Evolutionary conservation across 2,113 vertebrate genomes (phyloP), one percentile per base, ranked within the genome.

Genomic region (Myotis lucifugus): DNA sequence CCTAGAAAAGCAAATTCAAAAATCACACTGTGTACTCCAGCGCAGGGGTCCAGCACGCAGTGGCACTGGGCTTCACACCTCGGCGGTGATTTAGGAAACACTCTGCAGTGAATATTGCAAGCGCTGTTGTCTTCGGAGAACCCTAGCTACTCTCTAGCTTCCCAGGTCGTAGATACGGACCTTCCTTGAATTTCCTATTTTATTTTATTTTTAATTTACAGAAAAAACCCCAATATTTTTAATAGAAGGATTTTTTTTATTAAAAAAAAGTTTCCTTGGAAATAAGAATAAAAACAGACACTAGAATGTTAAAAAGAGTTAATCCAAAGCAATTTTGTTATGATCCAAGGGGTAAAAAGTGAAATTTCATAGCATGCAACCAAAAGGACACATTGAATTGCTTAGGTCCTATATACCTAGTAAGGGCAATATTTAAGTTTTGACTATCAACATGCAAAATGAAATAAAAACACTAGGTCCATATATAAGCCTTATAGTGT

Each of bases 1-100:
- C 56, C 76, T 54, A 37, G 52, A 82, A 76, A 74, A 95, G 86
- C 2, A 14, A 95, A 94, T 77, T 73, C 56, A 37, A 29, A 92
- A 92, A 54, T 32, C 52, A 3, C 61, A 46, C 74, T 83, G 27
- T 40, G 0, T 21, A 34, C 74, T 93, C 90, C 85, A 76, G 88
- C 48, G 93, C 70, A 7, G 4, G 73, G 74, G 70, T 14, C 7
- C 37, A 29, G 86, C n/a, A 23, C 3, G 6, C 3, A 37, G 1
- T 12, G 21, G 19, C 40, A 37, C 40, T 92, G 37, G 70, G 37
- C 27, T n/a, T 37, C 77, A 10, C 21, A 6, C 85, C 78, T 48
- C 4, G 0, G 29, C 3, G 4, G 69, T 66, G 10, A 79, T 66
- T 94, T 74, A 46, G 56, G 54, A 69, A 37, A 91, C 84, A 56